Evolutionary conservation across 2,888 invertebrate species (phyloP).

Genomic region (Patella caerulea): DNA sequence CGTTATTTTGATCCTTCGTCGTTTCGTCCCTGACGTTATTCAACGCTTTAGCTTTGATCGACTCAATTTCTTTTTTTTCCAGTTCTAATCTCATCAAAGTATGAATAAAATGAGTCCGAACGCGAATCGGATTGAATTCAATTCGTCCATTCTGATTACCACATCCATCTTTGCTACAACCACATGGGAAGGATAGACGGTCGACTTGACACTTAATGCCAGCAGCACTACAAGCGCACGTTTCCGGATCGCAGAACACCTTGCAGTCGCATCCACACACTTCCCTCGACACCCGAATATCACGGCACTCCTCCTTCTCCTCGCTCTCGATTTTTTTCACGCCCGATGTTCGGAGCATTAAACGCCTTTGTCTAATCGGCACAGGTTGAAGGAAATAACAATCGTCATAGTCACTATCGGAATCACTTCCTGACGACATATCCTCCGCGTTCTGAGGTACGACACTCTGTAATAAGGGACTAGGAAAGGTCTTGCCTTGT

Average conservation of each 20-base stretch:
- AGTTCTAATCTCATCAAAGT: slow-evolving; percentile 85
- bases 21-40: not conserved
- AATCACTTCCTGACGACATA: slow-evolving; percentile 44
- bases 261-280: slow-evolving; percentile 71
- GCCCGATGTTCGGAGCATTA: slow-evolving; percentile 90
- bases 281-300: slow-evolving; percentile 91
- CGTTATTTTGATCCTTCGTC: not conserved
- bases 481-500: slow-evolving; percentile 68
- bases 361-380: slow-evolving; percentile 89
- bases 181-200: slow-evolving; percentile 95
- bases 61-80: slow-evolving; percentile 59
- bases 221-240: slow-evolving; percentile 92
- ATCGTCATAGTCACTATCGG: slow-evolving; percentile 66
- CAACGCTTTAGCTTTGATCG: slow-evolving; percentile 21
- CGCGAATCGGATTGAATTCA: slow-evolving; percentile 95
- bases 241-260: slow-evolving; percentile 90
- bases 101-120: slow-evolving; percentile 96
- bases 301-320: slow-evolving; percentile 94
- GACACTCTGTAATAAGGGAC: slow-evolving; percentile 46
- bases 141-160: slow-evolving; percentile 92
- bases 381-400: slow-evolving; percentile 80
- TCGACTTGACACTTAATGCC: slow-evolving; percentile 99
- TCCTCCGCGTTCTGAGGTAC: slow-evolving; percentile 50
- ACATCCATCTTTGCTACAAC: slow-evolving; percentile 94
- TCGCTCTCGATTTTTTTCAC: slow-evolving; percentile 92